Conservation (phyloP, 1,140 invertebrate species). For the Drosophila ercepeae region DNA sequence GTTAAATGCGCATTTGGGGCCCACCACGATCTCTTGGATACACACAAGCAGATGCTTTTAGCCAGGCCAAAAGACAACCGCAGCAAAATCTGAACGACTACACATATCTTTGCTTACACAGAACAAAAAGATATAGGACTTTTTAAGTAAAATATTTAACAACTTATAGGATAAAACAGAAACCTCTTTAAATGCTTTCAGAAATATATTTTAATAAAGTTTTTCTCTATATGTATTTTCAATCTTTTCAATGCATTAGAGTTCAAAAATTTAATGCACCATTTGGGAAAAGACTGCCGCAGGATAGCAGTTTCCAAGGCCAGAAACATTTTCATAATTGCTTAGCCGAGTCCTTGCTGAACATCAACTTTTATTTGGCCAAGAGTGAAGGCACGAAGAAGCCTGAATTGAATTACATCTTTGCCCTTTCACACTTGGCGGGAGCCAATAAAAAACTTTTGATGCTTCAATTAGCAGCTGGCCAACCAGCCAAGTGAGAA, state of each 20-base stretch:
- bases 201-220: neutral
- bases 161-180: too few species aligned
- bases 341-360: constrained; percentile 17
- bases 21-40: constrained; percentile 9
- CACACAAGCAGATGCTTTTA: neutral
- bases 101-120: constrained; percentile 9
- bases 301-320: constrained; percentile 27
- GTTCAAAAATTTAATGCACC: constrained; percentile 66
- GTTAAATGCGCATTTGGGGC: constrained; percentile 78
- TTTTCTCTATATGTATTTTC: neutral
- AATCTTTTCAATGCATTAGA: constrained; percentile 22
- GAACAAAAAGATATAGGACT: neutral
- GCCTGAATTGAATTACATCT: constrained; percentile 50
- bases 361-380: constrained; percentile 49
- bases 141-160: neutral
- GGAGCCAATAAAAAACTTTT: constrained; percentile 50
- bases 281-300: constrained; percentile 45
- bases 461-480: constrained; percentile 61
- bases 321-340: constrained; percentile 51
- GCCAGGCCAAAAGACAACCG: constrained; percentile 2
- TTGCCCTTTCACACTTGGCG: constrained; percentile 50
- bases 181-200: too few species aligned
- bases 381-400: constrained; percentile 7
- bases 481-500: constrained; percentile 45
- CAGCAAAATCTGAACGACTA: constrained; percentile 54